Evolutionary conservation across 2,113 vertebrate species (phyloP).

Genomic region (Prochilodus magdalenae): DNA sequence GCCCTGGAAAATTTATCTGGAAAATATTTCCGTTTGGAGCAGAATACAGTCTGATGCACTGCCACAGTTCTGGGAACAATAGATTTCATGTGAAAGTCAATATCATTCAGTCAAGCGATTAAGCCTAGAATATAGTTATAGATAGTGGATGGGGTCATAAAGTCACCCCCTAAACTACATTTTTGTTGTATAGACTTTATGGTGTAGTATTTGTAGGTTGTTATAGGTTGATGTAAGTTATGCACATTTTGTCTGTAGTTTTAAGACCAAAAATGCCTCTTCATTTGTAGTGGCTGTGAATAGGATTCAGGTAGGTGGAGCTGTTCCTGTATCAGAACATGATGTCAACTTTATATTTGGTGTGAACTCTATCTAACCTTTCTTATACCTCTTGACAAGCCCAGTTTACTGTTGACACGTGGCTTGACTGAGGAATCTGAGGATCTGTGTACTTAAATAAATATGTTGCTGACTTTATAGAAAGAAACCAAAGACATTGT

Average conservation of each 20-base stretch:
- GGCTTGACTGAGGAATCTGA: conserved; percentile 1
- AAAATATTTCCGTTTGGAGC: conserved; percentile 30
- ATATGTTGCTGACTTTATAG: conserved; percentile 33
- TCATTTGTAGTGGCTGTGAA: not conserved
- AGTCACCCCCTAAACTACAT: not conserved
- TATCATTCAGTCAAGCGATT: conserved; percentile 6
- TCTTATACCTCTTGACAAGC: too few species aligned
- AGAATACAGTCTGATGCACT: conserved; percentile 6
- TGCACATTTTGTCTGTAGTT: not conserved
- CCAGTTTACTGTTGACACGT: too few species aligned
- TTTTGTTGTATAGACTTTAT: too few species aligned
- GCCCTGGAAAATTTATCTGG: conserved; percentile 9
- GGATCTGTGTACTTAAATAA: conserved; percentile 10
- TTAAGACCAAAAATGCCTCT: too few species aligned
- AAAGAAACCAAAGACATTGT: conserved; percentile 46
- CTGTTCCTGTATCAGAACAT: not conserved
- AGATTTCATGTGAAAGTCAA: not conserved
- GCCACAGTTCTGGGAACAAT: conserved; percentile 21
- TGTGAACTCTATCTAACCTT: too few species aligned
- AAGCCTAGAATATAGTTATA: conserved; percentile 2
- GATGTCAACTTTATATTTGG: not conserved
- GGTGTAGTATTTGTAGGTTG: too few species aligned
- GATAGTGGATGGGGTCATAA: not conserved
- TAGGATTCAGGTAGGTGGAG: not conserved
- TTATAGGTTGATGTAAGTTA: too few species aligned